phyloP scores from a whole-genome alignment of 2,797 vertebrate species.

The Triplophysa yarkandensis region DNA sequence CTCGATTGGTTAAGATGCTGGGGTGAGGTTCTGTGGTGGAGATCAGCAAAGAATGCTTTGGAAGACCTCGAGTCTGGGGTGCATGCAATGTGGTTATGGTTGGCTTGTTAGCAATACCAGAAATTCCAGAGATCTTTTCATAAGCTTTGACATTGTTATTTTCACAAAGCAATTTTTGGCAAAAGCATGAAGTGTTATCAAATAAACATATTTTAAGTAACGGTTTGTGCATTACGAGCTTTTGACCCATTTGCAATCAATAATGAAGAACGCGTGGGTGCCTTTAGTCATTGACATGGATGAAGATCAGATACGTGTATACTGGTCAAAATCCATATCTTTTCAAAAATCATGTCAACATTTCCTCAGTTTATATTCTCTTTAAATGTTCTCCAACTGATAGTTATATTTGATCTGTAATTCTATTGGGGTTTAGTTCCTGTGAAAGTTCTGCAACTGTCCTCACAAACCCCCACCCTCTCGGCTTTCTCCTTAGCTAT shows the following conservation, averaged over 20 bases:
- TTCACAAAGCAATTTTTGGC: slow-evolving; percentile 44
- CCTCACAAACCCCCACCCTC: slow-evolving; percentile 69
- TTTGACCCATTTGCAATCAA: too few relatives aligned
- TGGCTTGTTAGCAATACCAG: slow-evolving; percentile 71
- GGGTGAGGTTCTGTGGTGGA: slow-evolving; percentile 74
- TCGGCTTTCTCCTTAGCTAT: slow-evolving; percentile 71
- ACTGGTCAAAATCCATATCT: background rate
- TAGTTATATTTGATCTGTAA: slow-evolving; percentile 50
- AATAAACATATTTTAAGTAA: background rate
- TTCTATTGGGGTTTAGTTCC: slow-evolving; percentile 58
- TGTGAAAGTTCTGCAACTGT: slow-evolving; percentile 72
- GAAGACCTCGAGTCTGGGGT: slow-evolving; percentile 71
- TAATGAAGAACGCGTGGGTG: too few relatives aligned
- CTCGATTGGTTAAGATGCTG: slow-evolving; percentile 75
- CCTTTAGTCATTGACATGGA: too few relatives aligned
- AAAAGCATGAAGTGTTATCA: slow-evolving; percentile 27
- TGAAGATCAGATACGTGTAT: background rate
- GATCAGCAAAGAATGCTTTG: slow-evolving; percentile 70
- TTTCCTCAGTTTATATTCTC: background rate
- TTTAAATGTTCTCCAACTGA: background rate
- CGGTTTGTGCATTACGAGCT: too few relatives aligned
- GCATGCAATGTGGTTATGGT: slow-evolving; percentile 74
- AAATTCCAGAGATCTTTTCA: slow-evolving; percentile 64
- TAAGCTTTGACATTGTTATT: slow-evolving; percentile 56
- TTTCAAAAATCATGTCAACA: background rate